Conservation (phyloP, 2,888 invertebrate genomes). For the Lepidonotus clava region DNA sequence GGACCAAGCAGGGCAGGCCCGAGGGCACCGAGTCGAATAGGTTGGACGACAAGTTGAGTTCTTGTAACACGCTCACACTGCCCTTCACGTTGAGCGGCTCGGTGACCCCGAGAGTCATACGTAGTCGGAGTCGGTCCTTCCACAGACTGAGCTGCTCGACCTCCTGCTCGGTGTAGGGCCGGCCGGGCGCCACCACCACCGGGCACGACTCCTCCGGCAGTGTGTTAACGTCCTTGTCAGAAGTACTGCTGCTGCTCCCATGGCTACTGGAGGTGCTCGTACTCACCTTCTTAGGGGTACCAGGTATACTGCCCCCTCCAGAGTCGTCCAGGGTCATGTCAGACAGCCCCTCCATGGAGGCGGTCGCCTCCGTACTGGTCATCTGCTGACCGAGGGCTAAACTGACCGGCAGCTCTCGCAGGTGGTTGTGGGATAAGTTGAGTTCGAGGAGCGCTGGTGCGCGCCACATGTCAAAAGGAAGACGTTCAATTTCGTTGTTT, state of each 20-base stretch:
- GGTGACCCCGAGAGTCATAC: not conserved
- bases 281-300: conserved; percentile 17
- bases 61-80: conserved; percentile 68
- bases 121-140: conserved; percentile 59
- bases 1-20: conserved; percentile 93
- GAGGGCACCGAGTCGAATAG: conserved; percentile 92
- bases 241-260: conserved; percentile 17
- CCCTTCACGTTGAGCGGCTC: conserved; percentile 35
- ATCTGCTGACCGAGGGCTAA: not conserved
- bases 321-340: conserved; percentile 12
- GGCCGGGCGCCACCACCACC: not conserved
- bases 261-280: conserved; percentile 13
- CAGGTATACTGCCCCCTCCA: not conserved
- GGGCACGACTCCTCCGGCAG: not conserved
- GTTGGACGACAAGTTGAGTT: conserved; percentile 93
- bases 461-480: conserved; percentile 93
- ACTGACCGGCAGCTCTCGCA: conserved; percentile 85
- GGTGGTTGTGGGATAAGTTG: conserved; percentile 92
- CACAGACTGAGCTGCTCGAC: conserved; percentile 64
- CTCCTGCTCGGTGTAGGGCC: conserved; percentile 59
- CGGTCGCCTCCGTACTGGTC: not conserved
- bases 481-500: conserved; percentile 92
- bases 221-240: not conserved
- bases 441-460: conserved; percentile 92
- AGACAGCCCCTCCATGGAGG: not conserved